These are phyloP conservation scores for Tipula confusa DNA, from an alignment of 2,888 invertebrate species.

Conservation along the genomic window DNA sequence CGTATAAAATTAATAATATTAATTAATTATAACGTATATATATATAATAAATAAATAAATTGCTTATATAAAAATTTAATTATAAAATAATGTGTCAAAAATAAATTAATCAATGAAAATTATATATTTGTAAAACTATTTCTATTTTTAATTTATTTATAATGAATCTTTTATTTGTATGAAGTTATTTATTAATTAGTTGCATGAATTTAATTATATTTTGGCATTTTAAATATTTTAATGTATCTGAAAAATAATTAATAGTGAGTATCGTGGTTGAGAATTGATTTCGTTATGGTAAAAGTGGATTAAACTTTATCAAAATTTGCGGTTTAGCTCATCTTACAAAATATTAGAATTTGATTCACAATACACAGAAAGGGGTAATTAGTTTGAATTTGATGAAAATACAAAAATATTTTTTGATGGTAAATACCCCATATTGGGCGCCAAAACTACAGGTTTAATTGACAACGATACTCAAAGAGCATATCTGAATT, in stretches of 20 bases:
- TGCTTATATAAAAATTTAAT: not conserved
- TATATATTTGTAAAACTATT: not conserved
- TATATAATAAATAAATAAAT: conserved; percentile 20
- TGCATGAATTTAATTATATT: not conserved
- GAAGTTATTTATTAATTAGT: conserved; percentile 3
- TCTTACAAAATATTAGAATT: too few species aligned
- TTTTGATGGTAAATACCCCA: too few species aligned
- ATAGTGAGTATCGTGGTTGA: not conserved
- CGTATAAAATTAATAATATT: not conserved
- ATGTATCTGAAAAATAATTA: not conserved
- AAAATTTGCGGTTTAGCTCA: too few species aligned
- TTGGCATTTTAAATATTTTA: conserved; percentile 1
- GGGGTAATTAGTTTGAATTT: too few species aligned
- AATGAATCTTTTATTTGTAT: not conserved
- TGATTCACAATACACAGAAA: too few species aligned
- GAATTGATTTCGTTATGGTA: not conserved
- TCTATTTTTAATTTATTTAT: not conserved
- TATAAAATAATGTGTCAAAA: not conserved
- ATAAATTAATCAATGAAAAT: not conserved
- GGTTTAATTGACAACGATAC: too few species aligned
- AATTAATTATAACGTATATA: too few species aligned
- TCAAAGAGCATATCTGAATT: too few species aligned
- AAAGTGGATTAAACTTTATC: too few species aligned
- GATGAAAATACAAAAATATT: too few species aligned
- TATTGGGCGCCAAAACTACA: too few species aligned